Base-by-base conservation (phyloP, 1,140 invertebrate species). In the Steinernema khuongi region DNA sequence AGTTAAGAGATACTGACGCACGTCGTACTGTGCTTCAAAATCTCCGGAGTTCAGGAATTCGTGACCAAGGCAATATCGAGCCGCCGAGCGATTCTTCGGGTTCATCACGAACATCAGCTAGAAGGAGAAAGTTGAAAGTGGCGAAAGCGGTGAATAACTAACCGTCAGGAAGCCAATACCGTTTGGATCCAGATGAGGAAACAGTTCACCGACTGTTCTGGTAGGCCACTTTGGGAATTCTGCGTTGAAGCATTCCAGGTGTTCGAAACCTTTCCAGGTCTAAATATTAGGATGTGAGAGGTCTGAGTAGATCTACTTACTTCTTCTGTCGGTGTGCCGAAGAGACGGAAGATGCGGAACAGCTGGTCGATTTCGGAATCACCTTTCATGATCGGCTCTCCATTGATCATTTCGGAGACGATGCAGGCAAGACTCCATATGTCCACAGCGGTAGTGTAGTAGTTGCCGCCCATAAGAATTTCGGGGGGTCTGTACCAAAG, bases 401-500 rank as follows among this genome's bases (percentile, higher is more conserved):
- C 92, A 1, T 92, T 94, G 0, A 91, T 90, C 92, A 97, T 94
- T 88, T 97, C 94, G 0, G 93, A 91, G 88, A 97, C 95, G 79
- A 97, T 97, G 85, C 93, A 95, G 19, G 94, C 96, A 80, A 98
- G 90, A 18, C 94, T 95, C 96, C 96, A 99, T 68, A 99, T 91
- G 86, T 98, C 96, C 67, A 97, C 91, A 0, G 76, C 70, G 14
- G 76, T 69, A 17, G 72, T 71, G 66, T 77, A 77, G 28, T 43
- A 71, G 31, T 70, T 68, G 1, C 67, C 70, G 2, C 76, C 76
- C 2, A 77, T 30, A 4, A 77, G 75, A 30, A 77, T 69, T 69
- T 99, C 97, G 0, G 97, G 97, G 0, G 96, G 94, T 85, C 97
- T 89, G 84, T 99, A 99, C 96, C 96, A 99, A 4, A 99, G 87